A percentile compares a stretch with the other conserved stretches of the same genome.
Evolutionary conservation across 2,113 vertebrate species (phyloP).

Genomic region (cat (Felis catus)): DNA sequence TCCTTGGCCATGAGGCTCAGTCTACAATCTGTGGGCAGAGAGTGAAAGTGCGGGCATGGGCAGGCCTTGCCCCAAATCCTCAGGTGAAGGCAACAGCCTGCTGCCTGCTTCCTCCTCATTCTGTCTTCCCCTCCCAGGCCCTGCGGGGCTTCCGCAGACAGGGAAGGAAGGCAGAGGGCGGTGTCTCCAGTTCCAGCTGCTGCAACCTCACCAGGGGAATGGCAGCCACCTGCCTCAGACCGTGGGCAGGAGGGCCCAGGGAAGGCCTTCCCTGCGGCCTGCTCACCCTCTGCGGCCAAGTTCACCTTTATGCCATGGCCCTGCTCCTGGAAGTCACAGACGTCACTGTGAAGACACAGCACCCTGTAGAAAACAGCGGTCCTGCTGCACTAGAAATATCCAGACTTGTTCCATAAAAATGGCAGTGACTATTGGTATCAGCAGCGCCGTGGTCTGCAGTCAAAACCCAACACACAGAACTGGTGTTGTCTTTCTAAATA

Average conservation of each 20-base stretch:
- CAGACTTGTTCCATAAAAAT: conserved; percentile 26
- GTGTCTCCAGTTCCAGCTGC: conserved; percentile 62
- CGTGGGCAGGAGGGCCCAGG: neutral
- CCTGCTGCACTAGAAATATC: neutral
- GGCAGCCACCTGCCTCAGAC: conserved; percentile 72
- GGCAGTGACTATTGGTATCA: neutral
- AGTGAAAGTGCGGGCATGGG: accelerated
- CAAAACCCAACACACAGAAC: neutral
- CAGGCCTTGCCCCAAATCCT: neutral
- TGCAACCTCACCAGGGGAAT: conserved; percentile 52
- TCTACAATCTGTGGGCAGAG: neutral
- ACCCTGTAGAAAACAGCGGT: neutral
- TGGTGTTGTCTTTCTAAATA: neutral
- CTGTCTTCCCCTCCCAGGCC: neutral
- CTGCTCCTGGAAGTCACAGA: neutral
- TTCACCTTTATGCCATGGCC: conserved; percentile 34
- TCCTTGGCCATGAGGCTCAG: neutral
- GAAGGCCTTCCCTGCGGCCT: neutral
- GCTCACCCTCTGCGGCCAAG: conserved; percentile 1
- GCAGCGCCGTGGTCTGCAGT: neutral
- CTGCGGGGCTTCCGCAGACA: conserved; percentile 41
- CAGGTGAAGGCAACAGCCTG: neutral
- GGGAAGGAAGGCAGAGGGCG: conserved; percentile 69
- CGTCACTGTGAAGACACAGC: neutral
- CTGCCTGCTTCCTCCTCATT: neutral